Base-by-base conservation (phyloP, 2,888 invertebrate genomes). In the Rhogogaster chlorosoma region DNA sequence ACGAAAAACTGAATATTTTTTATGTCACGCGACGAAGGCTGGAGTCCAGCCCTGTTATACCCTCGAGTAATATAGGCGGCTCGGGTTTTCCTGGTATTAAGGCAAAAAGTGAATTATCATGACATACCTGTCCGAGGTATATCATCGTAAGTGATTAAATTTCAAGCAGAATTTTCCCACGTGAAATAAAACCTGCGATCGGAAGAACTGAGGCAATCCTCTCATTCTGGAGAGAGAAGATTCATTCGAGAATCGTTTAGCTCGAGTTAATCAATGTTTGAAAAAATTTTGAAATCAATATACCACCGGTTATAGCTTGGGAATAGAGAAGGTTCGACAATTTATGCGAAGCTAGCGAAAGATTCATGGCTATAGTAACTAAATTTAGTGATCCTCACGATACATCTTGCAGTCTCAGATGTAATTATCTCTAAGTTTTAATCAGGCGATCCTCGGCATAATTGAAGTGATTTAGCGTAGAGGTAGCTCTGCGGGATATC, bases 401-500 rank as follows among this genome's bases (percentile, higher is more conserved):
- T 83, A 70, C 83, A 45, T 83, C 83, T 83, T 53, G 85, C 71
- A 73, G 80, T 86, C 87, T 86, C 86, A 82, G 85, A 61, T 87
- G 87, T 91, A 90, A 91, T 91, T 90, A 91, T 87, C 87, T 83
- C 57, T 86, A 86, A 87, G 85, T 88, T 90, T 89, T 90, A 90
- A 90, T 90, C 89, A 87, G 84, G 70, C 85, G 86, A 87, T 84
- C 86, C 87, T 78, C 61, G 83, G 85, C 86, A 89, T 90, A 90
- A 90, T 90, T 89, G 89, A 89, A 88, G 87, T 88, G 90, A 91
- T 91, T 90, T 89, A 89, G 88, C 89, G 88, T 86, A 87, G 90
- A 89, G 89, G 87, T 86, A 86, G 78, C 91, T 73, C 91, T 49
- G 86, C 90, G 87, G 91, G 91, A 87, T 85, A 88, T 85, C 89